Evolutionary conservation across 92 coral and sea anemone genomes (phyloP).

Genomic region (Bergia sp.): DNA sequence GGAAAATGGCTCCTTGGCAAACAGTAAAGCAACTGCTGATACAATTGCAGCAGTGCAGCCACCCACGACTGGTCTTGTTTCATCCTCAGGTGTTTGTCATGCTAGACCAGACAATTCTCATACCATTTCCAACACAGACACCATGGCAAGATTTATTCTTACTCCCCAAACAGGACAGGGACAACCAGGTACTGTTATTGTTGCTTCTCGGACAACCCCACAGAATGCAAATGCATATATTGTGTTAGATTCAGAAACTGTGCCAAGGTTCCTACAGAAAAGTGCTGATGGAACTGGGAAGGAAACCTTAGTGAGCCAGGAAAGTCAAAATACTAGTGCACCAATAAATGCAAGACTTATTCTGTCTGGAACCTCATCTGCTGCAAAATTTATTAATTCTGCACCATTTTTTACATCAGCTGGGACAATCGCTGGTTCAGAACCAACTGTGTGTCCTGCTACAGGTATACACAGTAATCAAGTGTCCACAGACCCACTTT

Average conservation of each 20-base stretch:
- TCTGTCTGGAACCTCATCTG: not conserved
- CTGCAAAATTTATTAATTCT: not conserved
- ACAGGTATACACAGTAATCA: not conserved
- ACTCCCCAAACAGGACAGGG: constrained; percentile 32
- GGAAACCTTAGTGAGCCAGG: not conserved
- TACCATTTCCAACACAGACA: not conserved
- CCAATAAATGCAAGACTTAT: constrained; percentile 33
- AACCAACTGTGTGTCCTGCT: not conserved
- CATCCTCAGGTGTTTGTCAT: not conserved
- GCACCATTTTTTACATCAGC: not conserved
- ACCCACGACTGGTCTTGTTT: not conserved
- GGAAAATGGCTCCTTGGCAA: not conserved
- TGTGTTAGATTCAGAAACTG: constrained; percentile 29
- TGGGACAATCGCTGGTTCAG: not conserved
- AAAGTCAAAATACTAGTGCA: not conserved
- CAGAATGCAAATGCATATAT: constrained; percentile 36
- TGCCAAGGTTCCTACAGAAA: constrained; percentile 22
- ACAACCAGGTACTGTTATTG: constrained; percentile 19
- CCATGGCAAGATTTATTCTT: constrained; percentile 1
- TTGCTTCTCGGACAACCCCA: constrained; percentile 28
- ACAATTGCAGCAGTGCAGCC: constrained; percentile 9
- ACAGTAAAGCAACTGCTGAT: not conserved
- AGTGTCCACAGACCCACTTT: not conserved
- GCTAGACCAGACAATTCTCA: not conserved
- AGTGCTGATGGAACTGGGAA: not conserved